Percentiles rank a stretch among this genome's conserved stretches.
These are phyloP conservation scores for Caenorhabditis plicata DNA, from an alignment of 2,888 invertebrate species.

Conservation along the genomic window DNA sequence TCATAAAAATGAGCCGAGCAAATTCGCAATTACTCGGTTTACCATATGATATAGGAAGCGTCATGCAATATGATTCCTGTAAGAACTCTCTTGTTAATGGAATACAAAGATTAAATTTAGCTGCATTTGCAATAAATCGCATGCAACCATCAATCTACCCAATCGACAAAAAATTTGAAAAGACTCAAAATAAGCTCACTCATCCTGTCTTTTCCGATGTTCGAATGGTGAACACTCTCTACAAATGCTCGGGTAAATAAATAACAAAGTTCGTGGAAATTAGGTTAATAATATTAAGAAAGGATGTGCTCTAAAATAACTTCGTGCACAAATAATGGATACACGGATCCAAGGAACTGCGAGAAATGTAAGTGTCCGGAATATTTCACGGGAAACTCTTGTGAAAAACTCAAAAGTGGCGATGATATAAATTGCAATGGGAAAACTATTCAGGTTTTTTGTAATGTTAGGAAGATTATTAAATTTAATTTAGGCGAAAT, in stretches of 20 bases:
- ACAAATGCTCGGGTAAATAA: constrained; percentile 29
- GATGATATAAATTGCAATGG: constrained; percentile 24
- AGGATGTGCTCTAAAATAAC: neutral
- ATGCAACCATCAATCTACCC: constrained; percentile 29
- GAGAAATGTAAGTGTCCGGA: constrained; percentile 30
- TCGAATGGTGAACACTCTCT: constrained; percentile 29
- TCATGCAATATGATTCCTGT: constrained; percentile 46
- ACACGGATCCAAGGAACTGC: constrained; percentile 26
- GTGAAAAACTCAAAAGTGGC: constrained; percentile 14
- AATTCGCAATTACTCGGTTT: constrained; percentile 21
- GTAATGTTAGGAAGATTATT: neutral
- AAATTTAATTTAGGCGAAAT: constrained; percentile 12
- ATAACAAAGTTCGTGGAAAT: too few relatives aligned
- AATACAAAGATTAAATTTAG: too few relatives aligned
- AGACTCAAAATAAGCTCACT: constrained; percentile 22
- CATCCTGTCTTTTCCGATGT: constrained; percentile 44
- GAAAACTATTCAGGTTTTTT: neutral
- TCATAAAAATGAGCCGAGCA: constrained; percentile 26
- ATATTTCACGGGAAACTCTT: constrained; percentile 18
- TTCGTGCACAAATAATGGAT: constrained; percentile 21
- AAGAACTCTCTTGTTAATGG: neutral
- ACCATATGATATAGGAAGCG: constrained; percentile 43
- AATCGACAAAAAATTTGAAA: constrained; percentile 22
- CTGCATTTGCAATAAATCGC: constrained; percentile 32
- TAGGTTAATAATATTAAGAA: neutral